A percentile compares a stretch with the other conserved stretches of the same genome.
Evolutionary conservation across 2,113 vertebrate species (phyloP).

Genomic region (Entomyzon cyanotis): DNA sequence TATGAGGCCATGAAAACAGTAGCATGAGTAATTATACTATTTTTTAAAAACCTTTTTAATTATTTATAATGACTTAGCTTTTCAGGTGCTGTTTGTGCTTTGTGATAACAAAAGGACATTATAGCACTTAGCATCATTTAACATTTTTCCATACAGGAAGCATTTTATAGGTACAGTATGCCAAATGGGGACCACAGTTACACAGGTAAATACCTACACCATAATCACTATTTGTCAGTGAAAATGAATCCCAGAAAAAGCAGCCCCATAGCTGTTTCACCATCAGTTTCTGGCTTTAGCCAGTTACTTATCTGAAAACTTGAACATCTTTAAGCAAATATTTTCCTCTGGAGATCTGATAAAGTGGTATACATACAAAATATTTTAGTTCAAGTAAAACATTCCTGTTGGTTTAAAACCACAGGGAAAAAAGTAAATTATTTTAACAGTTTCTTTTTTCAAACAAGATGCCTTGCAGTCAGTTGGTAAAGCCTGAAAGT

Average conservation of each 20-base stretch:
- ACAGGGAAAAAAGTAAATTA: neutral
- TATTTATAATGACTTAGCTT: neutral
- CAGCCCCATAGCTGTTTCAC: neutral
- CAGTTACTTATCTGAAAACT: neutral
- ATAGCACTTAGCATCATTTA: neutral
- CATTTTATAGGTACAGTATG: neutral
- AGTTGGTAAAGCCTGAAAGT: conserved; percentile 22
- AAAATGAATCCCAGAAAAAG: neutral
- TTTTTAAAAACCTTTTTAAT: neutral
- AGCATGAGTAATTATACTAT: neutral
- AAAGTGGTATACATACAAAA: neutral
- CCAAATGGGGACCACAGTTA: neutral
- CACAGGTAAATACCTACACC: neutral
- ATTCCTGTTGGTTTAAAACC: neutral
- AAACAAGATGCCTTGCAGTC: conserved; percentile 26
- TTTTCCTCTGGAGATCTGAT: neutral
- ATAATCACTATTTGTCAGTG: neutral
- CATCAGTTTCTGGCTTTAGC: neutral
- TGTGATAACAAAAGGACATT: neutral
- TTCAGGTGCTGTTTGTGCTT: neutral
- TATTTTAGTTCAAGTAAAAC: conserved; percentile 1
- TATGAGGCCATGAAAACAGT: neutral
- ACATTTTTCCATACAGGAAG: neutral
- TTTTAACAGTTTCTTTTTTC: conserved; percentile 27
- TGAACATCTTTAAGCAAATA: neutral